Conservation (phyloP, 1,140 invertebrate genomes). For the Orius insidiosus region DNA sequence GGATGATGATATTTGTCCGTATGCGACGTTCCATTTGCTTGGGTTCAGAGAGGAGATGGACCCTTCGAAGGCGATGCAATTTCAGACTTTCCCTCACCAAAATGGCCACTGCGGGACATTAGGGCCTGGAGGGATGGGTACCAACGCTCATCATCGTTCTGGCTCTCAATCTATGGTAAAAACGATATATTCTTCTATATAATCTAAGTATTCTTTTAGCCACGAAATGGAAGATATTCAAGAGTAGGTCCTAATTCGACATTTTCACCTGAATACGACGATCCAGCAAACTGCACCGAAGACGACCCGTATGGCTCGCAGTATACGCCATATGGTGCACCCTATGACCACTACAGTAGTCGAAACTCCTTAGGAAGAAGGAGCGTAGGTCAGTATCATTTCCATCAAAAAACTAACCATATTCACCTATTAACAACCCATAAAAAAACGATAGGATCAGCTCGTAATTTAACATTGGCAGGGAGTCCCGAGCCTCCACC, state of each 20-base stretch:
- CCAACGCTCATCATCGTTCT: constrained; percentile 56
- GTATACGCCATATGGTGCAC: constrained; percentile 59
- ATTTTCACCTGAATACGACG: constrained; percentile 63
- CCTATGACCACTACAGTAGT: constrained; percentile 72
- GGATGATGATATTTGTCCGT: constrained; percentile 87
- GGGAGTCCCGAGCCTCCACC: constrained; percentile 59
- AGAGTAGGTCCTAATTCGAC: constrained; percentile 32
- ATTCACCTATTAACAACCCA: not conserved
- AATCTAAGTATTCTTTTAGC: constrained; percentile 27
- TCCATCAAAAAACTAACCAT: no score
- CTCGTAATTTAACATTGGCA: constrained; percentile 46
- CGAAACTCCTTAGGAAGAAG: constrained; percentile 55
- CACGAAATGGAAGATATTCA: constrained; percentile 56
- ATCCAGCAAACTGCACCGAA: constrained; percentile 80
- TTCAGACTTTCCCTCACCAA: constrained; percentile 78
- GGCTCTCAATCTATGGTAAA: constrained; percentile 71
- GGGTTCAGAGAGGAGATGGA: constrained; percentile 92
- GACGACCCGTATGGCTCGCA: constrained; percentile 75
- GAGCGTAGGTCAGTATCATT: constrained; percentile 30
- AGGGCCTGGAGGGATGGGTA: constrained; percentile 45
- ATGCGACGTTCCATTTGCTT: constrained; percentile 82
- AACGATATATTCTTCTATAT: not conserved
- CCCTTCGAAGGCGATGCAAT: constrained; percentile 60
- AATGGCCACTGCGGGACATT: constrained; percentile 56
- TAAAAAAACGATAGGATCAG: constrained; percentile 32